Evolutionary conservation across 2,113 vertebrate genomes (phyloP).

Genomic region (Colius striatus): DNA sequence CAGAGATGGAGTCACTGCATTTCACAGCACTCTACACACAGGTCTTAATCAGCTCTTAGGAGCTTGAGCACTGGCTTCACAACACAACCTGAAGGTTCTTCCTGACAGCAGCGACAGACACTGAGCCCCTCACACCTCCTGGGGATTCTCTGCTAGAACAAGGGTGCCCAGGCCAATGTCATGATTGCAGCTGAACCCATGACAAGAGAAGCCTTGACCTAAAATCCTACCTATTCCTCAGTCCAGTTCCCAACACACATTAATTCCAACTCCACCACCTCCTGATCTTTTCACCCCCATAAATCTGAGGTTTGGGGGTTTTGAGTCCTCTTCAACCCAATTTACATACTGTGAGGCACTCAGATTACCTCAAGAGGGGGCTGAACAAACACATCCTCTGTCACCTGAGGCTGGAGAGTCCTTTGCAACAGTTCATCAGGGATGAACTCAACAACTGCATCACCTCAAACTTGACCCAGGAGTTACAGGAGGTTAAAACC

Average conservation of each 20-base stretch:
- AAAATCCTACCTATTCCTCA: not conserved
- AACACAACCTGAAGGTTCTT: not conserved
- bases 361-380: not conserved
- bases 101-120: not conserved
- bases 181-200: fast-evolving
- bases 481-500: not conserved
- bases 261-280: not conserved
- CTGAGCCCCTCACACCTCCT: not conserved
- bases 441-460: not conserved
- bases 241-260: fast-evolving
- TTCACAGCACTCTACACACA: not conserved
- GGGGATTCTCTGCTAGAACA: not conserved
- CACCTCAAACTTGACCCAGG: not conserved
- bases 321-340: not conserved
- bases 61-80: not conserved
- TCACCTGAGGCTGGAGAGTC: not conserved
- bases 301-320: not conserved
- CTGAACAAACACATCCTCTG: not conserved
- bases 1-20: no score
- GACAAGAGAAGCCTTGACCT: not conserved
- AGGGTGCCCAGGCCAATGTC: not conserved
- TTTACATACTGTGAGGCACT: not conserved
- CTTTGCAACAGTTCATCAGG: not conserved
- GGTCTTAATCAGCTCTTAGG: not conserved
- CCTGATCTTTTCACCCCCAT: not conserved